Evolutionary conservation across 2,888 invertebrate species (phyloP), one percentile per base, ranked within the genome.

Genomic region (Phanerotoma sp.): DNA sequence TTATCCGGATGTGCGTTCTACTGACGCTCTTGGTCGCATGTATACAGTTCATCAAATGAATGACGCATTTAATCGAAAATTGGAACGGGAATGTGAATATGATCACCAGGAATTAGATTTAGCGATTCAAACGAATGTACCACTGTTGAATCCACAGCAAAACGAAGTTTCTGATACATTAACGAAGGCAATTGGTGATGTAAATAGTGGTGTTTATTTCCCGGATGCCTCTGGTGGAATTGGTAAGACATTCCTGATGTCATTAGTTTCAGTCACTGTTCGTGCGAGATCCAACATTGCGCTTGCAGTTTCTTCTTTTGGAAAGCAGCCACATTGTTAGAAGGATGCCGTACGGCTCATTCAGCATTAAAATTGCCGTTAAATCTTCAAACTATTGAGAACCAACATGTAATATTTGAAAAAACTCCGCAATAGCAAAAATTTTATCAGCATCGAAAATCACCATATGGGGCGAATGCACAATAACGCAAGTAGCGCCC

Each of bases 161-260:
- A 53, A 51, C 37, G 37, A 16, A 25, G 38, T 56, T 30, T 59
- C 53, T 51, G 54, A 63, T 33, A 22, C 10, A 16, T 55, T 65
- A 21, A 60, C 61, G 51, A 11, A 41, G 16, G 38, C 44, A 37
- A 48, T 58, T 56, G 68, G 67, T 20, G 70, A 33, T 32, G 42
- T 33, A 45, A 45, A 57, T 51, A 59, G 61, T 18, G 55, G 60
- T 33, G 25, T 66, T n/a, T 62, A 55, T 54, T 67, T 66, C 48
- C 40, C 68, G 9, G 64, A 69, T 57, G 64, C 59, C n/a, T 60
- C 62, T 15, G 73, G 72, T 32, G 75, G 77, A n/a, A 77, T 73
- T 37, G 78, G 77, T 7, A 78, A 77, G 67, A 74, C 71, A 13
- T 79, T 71, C 57, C 52, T 79, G 2, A 72, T 78, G 40, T 68